Conservation (phyloP, 1,140 invertebrate genomes). For the Eurytemora carolleeae region DNA sequence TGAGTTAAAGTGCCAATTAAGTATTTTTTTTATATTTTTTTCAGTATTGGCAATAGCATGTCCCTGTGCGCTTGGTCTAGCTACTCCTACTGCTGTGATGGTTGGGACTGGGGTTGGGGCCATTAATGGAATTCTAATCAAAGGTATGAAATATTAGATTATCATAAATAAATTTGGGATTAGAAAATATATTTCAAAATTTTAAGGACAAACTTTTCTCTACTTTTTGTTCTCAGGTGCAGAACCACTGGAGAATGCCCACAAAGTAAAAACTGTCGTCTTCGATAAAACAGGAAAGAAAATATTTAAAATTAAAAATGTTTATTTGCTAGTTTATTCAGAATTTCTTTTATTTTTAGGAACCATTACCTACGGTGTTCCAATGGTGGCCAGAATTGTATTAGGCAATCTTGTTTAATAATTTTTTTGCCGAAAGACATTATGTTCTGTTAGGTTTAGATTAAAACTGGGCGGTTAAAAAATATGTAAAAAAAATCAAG, state of each 20-base stretch:
- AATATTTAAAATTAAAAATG: neutral
- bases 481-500: too few relatives aligned
- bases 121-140: constrained; percentile 83
- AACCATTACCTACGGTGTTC: constrained; percentile 78
- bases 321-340: neutral
- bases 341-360: constrained; percentile 24
- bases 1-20: neutral
- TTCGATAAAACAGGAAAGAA: constrained; percentile 81
- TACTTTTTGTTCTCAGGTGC: constrained; percentile 45
- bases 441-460: too few relatives aligned
- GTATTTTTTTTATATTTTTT: neutral
- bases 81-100: constrained; percentile 96
- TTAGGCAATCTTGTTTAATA: too few relatives aligned
- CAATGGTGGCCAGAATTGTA: constrained; percentile 48
- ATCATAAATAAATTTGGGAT: too few relatives aligned
- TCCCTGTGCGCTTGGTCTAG: constrained; percentile 88
- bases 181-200: too few relatives aligned
- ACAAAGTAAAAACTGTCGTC: constrained; percentile 83
- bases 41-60: constrained; percentile 90
- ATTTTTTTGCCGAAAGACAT: too few relatives aligned
- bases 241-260: constrained; percentile 83
- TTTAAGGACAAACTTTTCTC: too few relatives aligned
- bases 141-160: too few relatives aligned
- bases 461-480: too few relatives aligned
- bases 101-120: constrained; percentile 90